A percentile compares a stretch with the other conserved stretches of the same genome.
These are phyloP conservation scores for Mnemiopsis leidyi DNA, from an alignment of 37 sponge, comb jelly and placozoan genomes.

Conservation along the genomic window DNA sequence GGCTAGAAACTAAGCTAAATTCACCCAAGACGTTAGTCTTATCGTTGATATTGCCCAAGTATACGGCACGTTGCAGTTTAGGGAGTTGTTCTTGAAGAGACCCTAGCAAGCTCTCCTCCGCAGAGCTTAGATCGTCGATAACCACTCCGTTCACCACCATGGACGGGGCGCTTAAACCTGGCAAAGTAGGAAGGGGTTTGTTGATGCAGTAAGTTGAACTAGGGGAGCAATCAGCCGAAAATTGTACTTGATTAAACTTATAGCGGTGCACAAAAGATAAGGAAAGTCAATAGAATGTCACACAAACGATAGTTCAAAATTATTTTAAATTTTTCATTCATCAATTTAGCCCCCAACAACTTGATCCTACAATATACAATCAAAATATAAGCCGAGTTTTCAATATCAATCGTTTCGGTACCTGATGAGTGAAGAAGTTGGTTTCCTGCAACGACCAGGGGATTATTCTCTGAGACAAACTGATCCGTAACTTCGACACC, in stretches of 20 bases:
- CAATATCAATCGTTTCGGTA: too few relatives aligned
- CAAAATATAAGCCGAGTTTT: too few relatives aligned
- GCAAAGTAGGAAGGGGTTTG: neutral
- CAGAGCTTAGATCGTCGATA: neutral
- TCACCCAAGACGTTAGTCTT: constrained; percentile 16
- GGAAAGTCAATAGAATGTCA: too few relatives aligned
- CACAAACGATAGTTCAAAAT: too few relatives aligned
- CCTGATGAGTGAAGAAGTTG: constrained; percentile 5
- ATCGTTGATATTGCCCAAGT: constrained; percentile 17
- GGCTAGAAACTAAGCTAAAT: too few relatives aligned
- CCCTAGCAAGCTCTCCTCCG: neutral
- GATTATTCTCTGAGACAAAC: constrained; percentile 15
- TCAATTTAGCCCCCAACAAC: too few relatives aligned
- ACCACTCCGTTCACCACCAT: constrained; percentile 40
- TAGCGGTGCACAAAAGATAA: too few relatives aligned
- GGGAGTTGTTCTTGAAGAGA: constrained; percentile 24
- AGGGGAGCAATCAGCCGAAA: too few relatives aligned
- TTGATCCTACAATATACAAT: too few relatives aligned
- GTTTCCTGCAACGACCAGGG: constrained; percentile 19
- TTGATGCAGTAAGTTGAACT: too few relatives aligned
- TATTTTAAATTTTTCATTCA: too few relatives aligned
- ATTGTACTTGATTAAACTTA: too few relatives aligned
- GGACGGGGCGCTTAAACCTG: neutral
- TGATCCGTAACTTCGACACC: neutral
- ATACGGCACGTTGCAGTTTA: constrained; percentile 53